Evolutionary conservation across 2,888 invertebrate genomes (phyloP).

Genomic region (Nomada ruficornis): DNA sequence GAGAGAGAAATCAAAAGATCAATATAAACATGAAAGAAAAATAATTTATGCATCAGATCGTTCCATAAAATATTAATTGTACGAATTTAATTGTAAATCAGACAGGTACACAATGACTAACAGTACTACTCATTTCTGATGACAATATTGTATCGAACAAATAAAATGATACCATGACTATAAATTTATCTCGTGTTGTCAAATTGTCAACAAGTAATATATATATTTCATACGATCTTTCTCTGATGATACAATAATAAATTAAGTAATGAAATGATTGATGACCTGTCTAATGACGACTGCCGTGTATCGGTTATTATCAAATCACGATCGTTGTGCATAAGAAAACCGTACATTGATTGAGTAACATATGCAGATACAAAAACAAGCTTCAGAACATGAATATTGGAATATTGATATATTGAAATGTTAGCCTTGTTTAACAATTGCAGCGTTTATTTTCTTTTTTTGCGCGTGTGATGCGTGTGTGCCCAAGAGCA

Average conservation of each 20-base stretch:
- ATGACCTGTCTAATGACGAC: background rate
- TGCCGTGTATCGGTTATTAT: background rate
- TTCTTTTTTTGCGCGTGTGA: background rate
- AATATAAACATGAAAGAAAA: too few species aligned
- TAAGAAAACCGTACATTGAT: background rate
- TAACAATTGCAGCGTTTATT: background rate
- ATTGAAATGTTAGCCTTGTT: conserved; percentile 9
- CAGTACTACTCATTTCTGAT: too few species aligned
- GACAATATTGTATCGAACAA: too few species aligned
- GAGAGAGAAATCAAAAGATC: too few species aligned
- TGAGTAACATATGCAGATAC: background rate
- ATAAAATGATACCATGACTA: too few species aligned
- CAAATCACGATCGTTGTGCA: background rate
- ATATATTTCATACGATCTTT: too few species aligned
- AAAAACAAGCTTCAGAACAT: background rate
- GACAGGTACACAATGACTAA: too few species aligned
- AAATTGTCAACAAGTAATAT: too few species aligned
- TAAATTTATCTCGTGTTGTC: too few species aligned
- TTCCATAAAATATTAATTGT: too few species aligned
- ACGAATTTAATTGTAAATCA: too few species aligned
- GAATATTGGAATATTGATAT: background rate
- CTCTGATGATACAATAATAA: background rate
- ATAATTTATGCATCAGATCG: too few species aligned
- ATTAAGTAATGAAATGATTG: background rate
- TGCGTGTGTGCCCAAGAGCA: background rate